Base-by-base conservation (phyloP, 2,888 invertebrate species). In the Ctena decussata region DNA sequence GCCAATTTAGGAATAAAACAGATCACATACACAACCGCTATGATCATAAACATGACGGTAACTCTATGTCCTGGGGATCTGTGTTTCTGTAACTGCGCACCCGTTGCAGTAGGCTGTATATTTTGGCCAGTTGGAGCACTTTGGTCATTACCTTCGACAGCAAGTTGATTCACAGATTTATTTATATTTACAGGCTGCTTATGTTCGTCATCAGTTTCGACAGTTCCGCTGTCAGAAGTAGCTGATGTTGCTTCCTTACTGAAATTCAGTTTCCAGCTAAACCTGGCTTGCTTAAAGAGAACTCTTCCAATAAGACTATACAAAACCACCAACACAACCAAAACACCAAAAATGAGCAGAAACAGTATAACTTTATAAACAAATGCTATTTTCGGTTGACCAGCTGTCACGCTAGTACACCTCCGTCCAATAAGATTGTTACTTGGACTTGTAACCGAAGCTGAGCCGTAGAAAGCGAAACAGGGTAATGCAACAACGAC, bases 1-100 rank as follows among this genome's bases (percentile, higher is more conserved):
- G 69, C 39, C n/a, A 77, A 46, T 32, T 77, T 65, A 3, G 77
- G 77, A 11, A 77, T 44, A 5, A 69, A 77, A 32, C 65, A 77
- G 12, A 77, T 21, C 39, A 77, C 69, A 27, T 65, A 77, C 30
- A 69, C 77, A 24, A 27, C 30, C 3, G 77, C 69, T 32, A 77
- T 77, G 39, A 77, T 69, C 77, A 77, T 77, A 44, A 77, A 77
- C 69, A 77, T 77, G 18, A 69, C 44, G 8, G 77, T 69, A 37
- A 69, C 65, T 6, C 69, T 15, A 27, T 77, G 46, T 6, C 65
- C 65, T 18, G 69, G 46, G 39, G 69, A 77, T 69, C 41, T 65
- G 8, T 46, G 32, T 44, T 77, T 77, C 39, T 24, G 53, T 21
- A 53, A n/a, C 21, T n/a, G 53, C 18, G 5, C n/a, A 53, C 21